Conservation (phyloP, 2,888 invertebrate genomes). For the Chymomyza procnemis region DNA sequence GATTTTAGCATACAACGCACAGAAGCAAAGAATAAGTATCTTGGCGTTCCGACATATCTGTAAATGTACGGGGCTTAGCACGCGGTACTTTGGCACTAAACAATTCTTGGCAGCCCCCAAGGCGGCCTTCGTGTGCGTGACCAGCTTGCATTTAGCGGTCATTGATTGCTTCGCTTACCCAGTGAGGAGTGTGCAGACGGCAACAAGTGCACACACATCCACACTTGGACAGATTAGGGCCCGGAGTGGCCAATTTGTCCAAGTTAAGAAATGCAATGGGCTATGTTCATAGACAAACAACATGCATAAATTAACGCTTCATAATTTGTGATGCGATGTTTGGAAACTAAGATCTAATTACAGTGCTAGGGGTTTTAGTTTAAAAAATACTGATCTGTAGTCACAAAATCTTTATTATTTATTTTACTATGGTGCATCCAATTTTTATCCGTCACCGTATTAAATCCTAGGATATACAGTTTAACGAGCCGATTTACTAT, state of each 20-base stretch:
- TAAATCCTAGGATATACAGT: too few relatives aligned
- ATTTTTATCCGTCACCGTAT: too few relatives aligned
- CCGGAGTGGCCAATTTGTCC: neutral
- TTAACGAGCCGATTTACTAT: too few relatives aligned
- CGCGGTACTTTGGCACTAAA: conserved; percentile 27
- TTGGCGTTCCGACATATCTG: conserved; percentile 33
- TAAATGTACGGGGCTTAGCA: conserved; percentile 8
- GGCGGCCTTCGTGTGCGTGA: conserved; percentile 76
- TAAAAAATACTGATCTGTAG: too few relatives aligned
- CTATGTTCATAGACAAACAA: neutral
- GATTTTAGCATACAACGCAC: neutral
- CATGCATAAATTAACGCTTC: neutral
- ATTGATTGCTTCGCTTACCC: conserved; percentile 56
- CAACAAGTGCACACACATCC: conserved; percentile 69
- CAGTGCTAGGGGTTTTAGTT: too few relatives aligned
- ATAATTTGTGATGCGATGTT: neutral
- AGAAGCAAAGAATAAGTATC: neutral
- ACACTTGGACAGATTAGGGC: conserved; percentile 59
- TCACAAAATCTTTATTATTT: too few relatives aligned
- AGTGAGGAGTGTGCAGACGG: conserved; percentile 64
- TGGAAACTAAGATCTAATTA: too few relatives aligned
- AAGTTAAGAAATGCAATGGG: neutral
- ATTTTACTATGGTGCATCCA: too few relatives aligned
- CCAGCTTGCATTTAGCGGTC: conserved; percentile 72
- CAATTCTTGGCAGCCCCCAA: conserved; percentile 51